These are phyloP conservation scores for Ahaetulla prasina DNA, from an alignment of 2,113 vertebrate genomes.

Conservation along the genomic window DNA sequence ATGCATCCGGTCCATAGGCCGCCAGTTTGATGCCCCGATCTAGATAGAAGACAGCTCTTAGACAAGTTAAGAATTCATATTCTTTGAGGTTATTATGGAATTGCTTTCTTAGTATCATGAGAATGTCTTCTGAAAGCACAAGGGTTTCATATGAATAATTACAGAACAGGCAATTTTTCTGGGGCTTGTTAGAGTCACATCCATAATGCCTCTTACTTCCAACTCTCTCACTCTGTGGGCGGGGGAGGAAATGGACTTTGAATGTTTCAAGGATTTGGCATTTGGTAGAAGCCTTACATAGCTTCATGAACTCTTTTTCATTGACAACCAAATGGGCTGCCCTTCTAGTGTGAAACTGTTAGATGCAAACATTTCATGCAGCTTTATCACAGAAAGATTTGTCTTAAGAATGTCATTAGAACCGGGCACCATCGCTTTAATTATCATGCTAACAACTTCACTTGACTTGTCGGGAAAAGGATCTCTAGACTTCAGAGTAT, in stretches of 20 bases:
- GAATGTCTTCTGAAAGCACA: not conserved
- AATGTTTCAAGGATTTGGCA: not conserved
- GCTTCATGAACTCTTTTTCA: not conserved
- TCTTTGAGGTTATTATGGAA: not conserved
- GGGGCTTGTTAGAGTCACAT: not conserved
- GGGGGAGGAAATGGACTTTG: not conserved
- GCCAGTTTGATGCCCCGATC: not conserved
- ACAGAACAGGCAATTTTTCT: not conserved
- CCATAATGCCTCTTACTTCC: not conserved
- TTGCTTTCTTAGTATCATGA: not conserved
- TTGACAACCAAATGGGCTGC: not conserved
- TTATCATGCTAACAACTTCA: not conserved
- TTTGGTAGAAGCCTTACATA: not conserved
- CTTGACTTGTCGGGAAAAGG: not conserved
- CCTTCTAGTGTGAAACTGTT: not conserved
- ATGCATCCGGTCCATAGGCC: too few relatives aligned
- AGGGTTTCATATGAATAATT: not conserved
- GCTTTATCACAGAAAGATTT: too few relatives aligned
- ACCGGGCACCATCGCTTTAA: not conserved
- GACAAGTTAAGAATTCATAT: not conserved
- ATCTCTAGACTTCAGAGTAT: not conserved
- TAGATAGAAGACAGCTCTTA: not conserved
- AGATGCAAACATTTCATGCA: not conserved
- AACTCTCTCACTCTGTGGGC: not conserved
- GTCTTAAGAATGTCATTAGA: not conserved